A percentile compares a stretch with the other conserved stretches of the same genome.
phyloP scores from a whole-genome alignment of 2,797 vertebrate species.

The Thamnophis elegans region DNA sequence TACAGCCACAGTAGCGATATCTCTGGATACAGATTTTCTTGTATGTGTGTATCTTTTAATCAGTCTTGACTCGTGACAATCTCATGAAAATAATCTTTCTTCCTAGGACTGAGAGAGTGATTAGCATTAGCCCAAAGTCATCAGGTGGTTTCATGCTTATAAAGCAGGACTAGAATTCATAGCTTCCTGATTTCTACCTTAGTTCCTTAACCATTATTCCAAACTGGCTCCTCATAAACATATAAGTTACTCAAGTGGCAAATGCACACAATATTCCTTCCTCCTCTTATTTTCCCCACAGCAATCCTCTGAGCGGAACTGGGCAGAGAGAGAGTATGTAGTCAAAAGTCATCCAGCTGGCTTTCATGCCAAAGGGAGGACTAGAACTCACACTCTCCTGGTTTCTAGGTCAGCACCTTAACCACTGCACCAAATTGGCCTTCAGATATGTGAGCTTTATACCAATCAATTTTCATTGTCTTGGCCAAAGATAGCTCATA shows the following conservation, averaged over 20 bases:
- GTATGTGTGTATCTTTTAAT: neutral
- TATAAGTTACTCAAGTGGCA: neutral
- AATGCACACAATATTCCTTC: neutral
- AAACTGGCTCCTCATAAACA: neutral
- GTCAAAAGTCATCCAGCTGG: neutral
- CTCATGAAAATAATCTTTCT: neutral
- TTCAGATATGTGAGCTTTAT: neutral
- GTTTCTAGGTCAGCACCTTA: neutral
- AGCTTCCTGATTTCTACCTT: neutral
- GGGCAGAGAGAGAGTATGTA: neutral
- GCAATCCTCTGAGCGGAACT: neutral
- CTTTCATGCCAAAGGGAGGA: neutral
- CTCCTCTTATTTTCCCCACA: neutral
- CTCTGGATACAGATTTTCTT: neutral
- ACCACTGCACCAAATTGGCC: neutral
- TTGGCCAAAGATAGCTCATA: constrained; percentile 17
- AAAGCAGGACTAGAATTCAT: neutral
- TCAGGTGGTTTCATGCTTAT: neutral
- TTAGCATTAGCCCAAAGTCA: neutral
- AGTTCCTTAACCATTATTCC: neutral
- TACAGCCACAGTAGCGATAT: constrained; percentile 29
- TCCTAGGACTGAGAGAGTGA: neutral
- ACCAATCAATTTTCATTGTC: neutral
- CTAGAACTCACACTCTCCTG: neutral
- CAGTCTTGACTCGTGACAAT: neutral